phyloP scores from a whole-genome alignment of 2,888 invertebrate species.

The Hypomecis atomaria region DNA sequence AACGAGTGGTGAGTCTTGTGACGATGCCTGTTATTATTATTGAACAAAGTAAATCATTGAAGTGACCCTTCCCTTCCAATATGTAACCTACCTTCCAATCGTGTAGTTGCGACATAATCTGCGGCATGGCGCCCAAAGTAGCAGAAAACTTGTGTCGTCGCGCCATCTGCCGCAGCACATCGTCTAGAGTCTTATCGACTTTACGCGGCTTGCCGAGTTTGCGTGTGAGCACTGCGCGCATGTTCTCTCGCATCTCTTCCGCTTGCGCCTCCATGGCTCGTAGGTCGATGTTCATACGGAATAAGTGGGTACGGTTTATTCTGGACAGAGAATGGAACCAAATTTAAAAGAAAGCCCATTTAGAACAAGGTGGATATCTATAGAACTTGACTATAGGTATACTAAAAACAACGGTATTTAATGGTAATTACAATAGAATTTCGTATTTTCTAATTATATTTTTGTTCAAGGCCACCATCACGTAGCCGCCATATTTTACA shows the following conservation, averaged over 20 bases:
- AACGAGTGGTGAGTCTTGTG: too few relatives aligned
- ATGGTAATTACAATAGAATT: too few relatives aligned
- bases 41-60: too few relatives aligned
- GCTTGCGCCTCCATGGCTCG: slow-evolving; percentile 87
- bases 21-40: too few relatives aligned
- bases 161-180: slow-evolving; percentile 71
- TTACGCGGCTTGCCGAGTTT: slow-evolving; percentile 73
- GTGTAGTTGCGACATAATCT: slow-evolving; percentile 62
- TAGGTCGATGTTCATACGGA: slow-evolving; percentile 89
- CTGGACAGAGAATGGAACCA: slow-evolving; percentile 61
- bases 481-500: too few relatives aligned
- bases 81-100: slow-evolving; percentile 68
- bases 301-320: slow-evolving; percentile 87
- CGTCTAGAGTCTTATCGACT: slow-evolving; percentile 74
- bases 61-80: too few relatives aligned
- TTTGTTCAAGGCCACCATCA: too few relatives aligned
- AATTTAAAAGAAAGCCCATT: too few relatives aligned
- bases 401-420: too few relatives aligned
- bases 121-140: slow-evolving; percentile 59
- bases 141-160: slow-evolving; percentile 72
- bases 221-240: slow-evolving; percentile 72
- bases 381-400: too few relatives aligned
- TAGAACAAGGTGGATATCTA: too few relatives aligned
- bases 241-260: slow-evolving; percentile 79
- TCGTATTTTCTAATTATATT: too few relatives aligned